Percentiles rank a stretch among this genome's conserved stretches.
phyloP scores from a whole-genome alignment of 30 jellyfish, hydroid and myxozoan species.

The Hydractinia echinata region DNA sequence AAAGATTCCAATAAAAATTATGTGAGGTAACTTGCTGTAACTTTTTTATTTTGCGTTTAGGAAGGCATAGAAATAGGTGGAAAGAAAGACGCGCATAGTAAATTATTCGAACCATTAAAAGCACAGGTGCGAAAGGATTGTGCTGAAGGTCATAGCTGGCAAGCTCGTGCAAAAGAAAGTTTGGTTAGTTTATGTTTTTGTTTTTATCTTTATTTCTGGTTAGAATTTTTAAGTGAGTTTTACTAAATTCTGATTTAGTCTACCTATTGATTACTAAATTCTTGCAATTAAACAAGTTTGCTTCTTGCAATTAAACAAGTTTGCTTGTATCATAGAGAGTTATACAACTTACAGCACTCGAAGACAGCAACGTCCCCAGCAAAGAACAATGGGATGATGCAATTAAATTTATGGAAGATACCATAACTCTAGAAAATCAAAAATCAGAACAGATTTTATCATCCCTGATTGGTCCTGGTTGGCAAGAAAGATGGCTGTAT shows the following conservation, averaged over 20 bases:
- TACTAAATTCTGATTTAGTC: neutral
- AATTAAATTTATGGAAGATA: conserved; percentile 71
- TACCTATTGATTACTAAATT: neutral
- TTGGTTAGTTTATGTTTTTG: conserved; percentile 43
- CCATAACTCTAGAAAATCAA: conserved; percentile 51
- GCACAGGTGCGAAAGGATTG: conserved; percentile 69
- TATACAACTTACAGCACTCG: conserved; percentile 83
- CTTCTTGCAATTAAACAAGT: neutral
- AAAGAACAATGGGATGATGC: conserved; percentile 97
- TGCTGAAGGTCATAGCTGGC: conserved; percentile 76
- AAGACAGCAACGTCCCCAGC: conserved; percentile 89
- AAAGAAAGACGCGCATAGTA: conserved; percentile 76
- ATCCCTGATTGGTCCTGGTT: conserved; percentile 81
- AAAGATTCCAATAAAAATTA: too few relatives aligned
- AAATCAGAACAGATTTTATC: conserved; percentile 34
- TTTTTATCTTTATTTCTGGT: neutral
- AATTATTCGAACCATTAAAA: conserved; percentile 56
- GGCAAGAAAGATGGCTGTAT: conserved; percentile 88
- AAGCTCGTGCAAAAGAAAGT: conserved; percentile 77
- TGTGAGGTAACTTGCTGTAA: neutral
- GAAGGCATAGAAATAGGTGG: conserved; percentile 95
- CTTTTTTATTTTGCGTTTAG: conserved; percentile 26
- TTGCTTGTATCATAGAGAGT: conserved; percentile 45
- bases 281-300: neutral
- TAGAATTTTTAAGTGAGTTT: neutral